Evolutionary conservation across 2,113 vertebrate species (phyloP), one percentile per base, ranked within the genome.

Genomic region (Tyrannus savana): DNA sequence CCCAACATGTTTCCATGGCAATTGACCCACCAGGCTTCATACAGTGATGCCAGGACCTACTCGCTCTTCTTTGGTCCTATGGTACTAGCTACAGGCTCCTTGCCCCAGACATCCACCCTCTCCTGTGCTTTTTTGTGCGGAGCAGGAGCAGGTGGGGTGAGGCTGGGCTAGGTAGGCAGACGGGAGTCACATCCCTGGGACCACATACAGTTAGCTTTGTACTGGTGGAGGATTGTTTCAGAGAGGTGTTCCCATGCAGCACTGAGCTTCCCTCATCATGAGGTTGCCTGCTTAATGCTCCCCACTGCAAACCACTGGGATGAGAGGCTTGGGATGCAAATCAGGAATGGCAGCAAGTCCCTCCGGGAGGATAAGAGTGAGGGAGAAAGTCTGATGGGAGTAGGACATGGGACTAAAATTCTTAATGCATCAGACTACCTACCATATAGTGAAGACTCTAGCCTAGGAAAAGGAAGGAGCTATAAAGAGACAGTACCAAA

Each of bases 1-100:
- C 63, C 22, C 35, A 44, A 74, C 73, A n/a, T 37, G 96, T 97
- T 98, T 97, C 96, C 94, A 97, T 96, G 95, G 96, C 66, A 97
- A 96, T 95, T 3, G 2, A 81, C 81, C 64, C 94, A n/a, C 67
- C 49, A 63, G 89, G 64, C n/a, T 80, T 23, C 60, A 64, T 90
- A 50, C 59, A 28, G 75, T 37, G 10, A 47, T 50, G 25, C 24
- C 12, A 72, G 90, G 94, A 87, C 59, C 28, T 24, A 62, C 80
- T 53, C 4, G 0, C 19, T 68, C 50, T 58, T 30, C 64, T 75
- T 87, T 92, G 53, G 95, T 92, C 46, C 19, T 79, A 27, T 3
- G 52, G 55, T 2, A 0, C 46, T 37, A 49, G n/a, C 27, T 35
- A 69, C 17, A 50, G 30, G 12, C 14, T 56, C 4, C 60, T 15